Evolutionary conservation across 2,113 vertebrate genomes (phyloP), one percentile per base, ranked within the genome.

Genomic region (Festucalex cinctus): DNA sequence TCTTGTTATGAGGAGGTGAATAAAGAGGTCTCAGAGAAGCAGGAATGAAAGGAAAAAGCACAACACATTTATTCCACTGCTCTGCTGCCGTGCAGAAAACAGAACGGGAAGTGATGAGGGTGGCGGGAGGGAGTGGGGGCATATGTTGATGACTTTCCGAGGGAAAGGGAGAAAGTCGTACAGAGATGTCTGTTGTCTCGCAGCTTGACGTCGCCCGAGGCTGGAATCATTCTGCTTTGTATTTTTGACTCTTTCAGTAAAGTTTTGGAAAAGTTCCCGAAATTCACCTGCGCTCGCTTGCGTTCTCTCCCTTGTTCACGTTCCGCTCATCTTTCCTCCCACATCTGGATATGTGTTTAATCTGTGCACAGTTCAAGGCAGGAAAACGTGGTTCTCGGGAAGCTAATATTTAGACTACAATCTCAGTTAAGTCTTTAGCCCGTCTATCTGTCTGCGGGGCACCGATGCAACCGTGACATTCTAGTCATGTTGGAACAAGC

Each of bases 161-260:
- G 56, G 20, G 0, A 63, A 56, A n/a, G 62, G 68, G 71, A 70
- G 75, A 39, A 57, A 64, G 70, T 65, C 51, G 81, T 74, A 93
- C 88, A 93, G 83, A 91, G 86, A 68, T 5, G 44, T 2, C 63
- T 66, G 56, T 90, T 94, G 92, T 93, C 88, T 78, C 75, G 39
- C 48, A 70, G 66, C 63, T 46, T 90, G 88, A 88, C 82, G 63
- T 39, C 35, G 69, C 77, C 60, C 65, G 16, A 36, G 48, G 32
- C 48, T 62, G 39, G 44, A 65, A 49, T 19, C 17, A 9, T 44
- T 49, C 17, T 5, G 17, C 44, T 48, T 44, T 75, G 36, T 69
- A 66, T 80, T 76, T 77, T 60, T 63, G 73, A 68, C 62, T 71
- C 43, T 67, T 63, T 70, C 16, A 62, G 66, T 58, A 68, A 76